phyloP scores from a whole-genome alignment of 2,888 invertebrate species.

The Dynastes tityus region DNA sequence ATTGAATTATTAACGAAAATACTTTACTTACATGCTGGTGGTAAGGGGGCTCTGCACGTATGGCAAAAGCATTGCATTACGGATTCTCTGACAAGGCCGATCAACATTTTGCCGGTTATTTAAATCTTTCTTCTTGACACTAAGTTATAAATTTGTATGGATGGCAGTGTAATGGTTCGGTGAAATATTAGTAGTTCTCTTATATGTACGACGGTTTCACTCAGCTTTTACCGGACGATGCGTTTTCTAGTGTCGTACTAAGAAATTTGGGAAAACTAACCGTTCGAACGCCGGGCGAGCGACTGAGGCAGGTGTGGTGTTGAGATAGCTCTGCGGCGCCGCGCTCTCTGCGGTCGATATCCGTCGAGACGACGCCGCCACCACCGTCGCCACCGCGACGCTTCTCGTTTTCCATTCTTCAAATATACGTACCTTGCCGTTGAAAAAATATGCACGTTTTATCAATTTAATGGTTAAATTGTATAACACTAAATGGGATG shows the following conservation, averaged over 20 bases:
- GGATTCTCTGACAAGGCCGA: constrained; percentile 92
- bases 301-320: constrained; percentile 68
- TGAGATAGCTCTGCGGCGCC: constrained; percentile 66
- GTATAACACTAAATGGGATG: no score
- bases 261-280: constrained; percentile 28
- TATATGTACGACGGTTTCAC: constrained; percentile 34
- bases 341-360: constrained; percentile 68
- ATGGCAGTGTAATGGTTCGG: constrained; percentile 47
- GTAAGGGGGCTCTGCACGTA: constrained; percentile 90
- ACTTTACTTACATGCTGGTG: constrained; percentile 80
- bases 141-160: constrained; percentile 45
- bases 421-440: constrained; percentile 34
- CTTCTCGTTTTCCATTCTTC: constrained; percentile 32
- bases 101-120: constrained; percentile 78
- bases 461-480: no score
- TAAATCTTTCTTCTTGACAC: constrained; percentile 27
- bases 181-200: constrained; percentile 20
- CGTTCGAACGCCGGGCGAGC: constrained; percentile 50
- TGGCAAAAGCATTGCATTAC: constrained; percentile 96
- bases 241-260: constrained; percentile 35
- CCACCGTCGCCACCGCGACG: constrained; percentile 56
- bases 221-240: constrained; percentile 41
- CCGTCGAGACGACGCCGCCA: constrained; percentile 63
- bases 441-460: neutral
- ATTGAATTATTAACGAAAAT: neutral